Evolutionary conservation across 2,797 vertebrate genomes (phyloP).

Genomic region (Cynodonichthys magdalenae): DNA sequence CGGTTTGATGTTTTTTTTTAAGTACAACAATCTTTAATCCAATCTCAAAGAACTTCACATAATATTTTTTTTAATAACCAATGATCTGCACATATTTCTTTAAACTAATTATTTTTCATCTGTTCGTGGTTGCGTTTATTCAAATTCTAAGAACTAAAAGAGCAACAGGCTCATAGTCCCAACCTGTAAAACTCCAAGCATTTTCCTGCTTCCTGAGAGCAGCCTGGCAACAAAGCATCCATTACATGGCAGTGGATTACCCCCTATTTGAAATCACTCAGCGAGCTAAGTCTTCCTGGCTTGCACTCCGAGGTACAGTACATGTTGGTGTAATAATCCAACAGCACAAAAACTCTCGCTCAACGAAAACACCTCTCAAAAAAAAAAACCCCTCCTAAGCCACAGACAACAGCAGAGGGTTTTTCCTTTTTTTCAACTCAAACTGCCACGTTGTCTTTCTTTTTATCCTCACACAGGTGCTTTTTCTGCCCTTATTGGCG

Average conservation of each 20-base stretch:
- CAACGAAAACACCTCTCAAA: constrained; percentile 54
- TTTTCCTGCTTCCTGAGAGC: constrained; percentile 56
- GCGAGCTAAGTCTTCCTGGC: constrained; percentile 63
- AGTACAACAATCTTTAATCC: no score
- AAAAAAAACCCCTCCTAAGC: constrained; percentile 36
- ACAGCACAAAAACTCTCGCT: constrained; percentile 57
- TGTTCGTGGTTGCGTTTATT: not conserved
- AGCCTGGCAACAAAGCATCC: constrained; percentile 66
- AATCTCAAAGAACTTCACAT: no score
- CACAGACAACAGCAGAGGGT: constrained; percentile 38
- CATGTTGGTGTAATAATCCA: constrained; percentile 64
- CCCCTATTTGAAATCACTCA: constrained; percentile 72
- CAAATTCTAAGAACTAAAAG: constrained; percentile 15
- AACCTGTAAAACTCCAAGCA: constrained; percentile 45
- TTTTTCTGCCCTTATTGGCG: constrained; percentile 54
- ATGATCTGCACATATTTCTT: no score
- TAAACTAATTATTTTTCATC: no score
- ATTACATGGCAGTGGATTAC: constrained; percentile 73
- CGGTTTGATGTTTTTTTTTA: not conserved
- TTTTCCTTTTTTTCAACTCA: constrained; percentile 31
- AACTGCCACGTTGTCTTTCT: constrained; percentile 43
- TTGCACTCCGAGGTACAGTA: constrained; percentile 66
- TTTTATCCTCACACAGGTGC: constrained; percentile 61
- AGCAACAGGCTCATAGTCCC: constrained; percentile 22
- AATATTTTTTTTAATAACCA: no score